phyloP scores from a whole-genome alignment of 1,140 invertebrate genomes.

The Pomacea maculata region DNA sequence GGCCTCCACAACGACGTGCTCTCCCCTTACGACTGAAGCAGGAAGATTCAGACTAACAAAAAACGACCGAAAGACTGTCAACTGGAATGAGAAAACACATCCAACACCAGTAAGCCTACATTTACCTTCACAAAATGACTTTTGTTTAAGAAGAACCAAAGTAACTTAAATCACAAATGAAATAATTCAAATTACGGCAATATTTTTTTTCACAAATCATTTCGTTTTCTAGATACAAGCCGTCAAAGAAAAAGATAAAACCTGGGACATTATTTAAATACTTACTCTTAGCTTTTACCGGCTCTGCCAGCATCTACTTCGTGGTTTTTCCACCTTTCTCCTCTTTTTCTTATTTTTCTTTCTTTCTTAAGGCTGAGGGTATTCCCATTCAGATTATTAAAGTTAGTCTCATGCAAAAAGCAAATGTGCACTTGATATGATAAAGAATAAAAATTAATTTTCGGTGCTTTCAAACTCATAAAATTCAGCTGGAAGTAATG shows the following conservation, averaged over 20 bases:
- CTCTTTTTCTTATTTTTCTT: not conserved
- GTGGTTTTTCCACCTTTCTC: not conserved
- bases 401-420: too few relatives aligned
- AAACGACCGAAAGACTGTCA: slow-evolving; percentile 88
- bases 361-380: not conserved
- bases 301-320: too few relatives aligned
- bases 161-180: not conserved
- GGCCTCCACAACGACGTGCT: slow-evolving; percentile 88
- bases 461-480: too few relatives aligned
- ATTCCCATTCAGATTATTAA: not conserved
- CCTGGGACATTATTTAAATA: too few relatives aligned
- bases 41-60: slow-evolving; percentile 89
- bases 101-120: not conserved
- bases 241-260: too few relatives aligned
- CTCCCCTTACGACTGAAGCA: slow-evolving; percentile 87
- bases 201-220: too few relatives aligned
- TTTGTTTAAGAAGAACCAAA: not conserved
- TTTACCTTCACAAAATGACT: not conserved
- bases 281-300: too few relatives aligned
- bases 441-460: too few relatives aligned
- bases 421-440: too few relatives aligned
- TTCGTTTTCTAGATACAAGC: too few relatives aligned
- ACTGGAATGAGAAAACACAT: slow-evolving; percentile 58
- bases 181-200: too few relatives aligned
- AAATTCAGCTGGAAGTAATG: too few relatives aligned